phyloP scores from a whole-genome alignment of 2,113 vertebrate species.

The Pluvialis apricaria region DNA sequence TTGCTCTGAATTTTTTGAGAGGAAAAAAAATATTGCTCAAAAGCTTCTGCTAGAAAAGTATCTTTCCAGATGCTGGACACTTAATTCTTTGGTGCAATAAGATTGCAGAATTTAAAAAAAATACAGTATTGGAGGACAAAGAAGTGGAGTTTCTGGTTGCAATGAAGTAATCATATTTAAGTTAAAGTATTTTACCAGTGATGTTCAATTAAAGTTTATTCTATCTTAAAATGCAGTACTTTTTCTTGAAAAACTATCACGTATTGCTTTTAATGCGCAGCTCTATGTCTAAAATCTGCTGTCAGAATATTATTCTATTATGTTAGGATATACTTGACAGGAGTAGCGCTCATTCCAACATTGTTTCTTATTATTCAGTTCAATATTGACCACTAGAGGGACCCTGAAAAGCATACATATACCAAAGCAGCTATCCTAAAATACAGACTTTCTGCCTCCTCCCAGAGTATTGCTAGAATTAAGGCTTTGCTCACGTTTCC shows the following conservation, averaged over 20 bases:
- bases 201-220: not conserved
- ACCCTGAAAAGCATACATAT: not conserved
- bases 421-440: not conserved
- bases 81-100: not conserved
- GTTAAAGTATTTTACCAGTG: not conserved
- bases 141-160: not conserved
- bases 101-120: not conserved
- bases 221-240: not conserved
- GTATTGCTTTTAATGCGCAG: not conserved
- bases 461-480: not conserved
- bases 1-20: not conserved
- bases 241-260: not conserved
- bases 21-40: not conserved
- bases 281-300: not conserved
- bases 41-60: not conserved
- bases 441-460: not conserved
- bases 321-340: not conserved
- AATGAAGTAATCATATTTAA: not conserved
- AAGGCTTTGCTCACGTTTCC: not conserved
- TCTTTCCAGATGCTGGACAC: not conserved
- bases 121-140: not conserved
- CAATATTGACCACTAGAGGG: conserved; percentile 18
- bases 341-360: not conserved
- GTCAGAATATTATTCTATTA: not conserved
- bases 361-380: not conserved